Conservation (phyloP, 53 echinoderm and acorn worm genomes). For the Holothuria leucospilota region DNA sequence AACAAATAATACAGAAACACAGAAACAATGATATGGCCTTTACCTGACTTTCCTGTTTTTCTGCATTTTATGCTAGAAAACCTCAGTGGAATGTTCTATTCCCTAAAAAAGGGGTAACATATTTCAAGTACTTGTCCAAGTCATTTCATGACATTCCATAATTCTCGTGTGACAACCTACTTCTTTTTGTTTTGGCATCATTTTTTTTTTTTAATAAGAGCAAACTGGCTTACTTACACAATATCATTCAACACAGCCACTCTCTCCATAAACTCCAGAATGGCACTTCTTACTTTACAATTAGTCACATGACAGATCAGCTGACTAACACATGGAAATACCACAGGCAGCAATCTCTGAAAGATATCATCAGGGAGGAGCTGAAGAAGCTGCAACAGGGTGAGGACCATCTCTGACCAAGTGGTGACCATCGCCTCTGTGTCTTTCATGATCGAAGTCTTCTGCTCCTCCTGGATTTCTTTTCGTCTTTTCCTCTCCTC, state of each 20-base stretch:
- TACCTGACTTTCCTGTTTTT: too few relatives aligned
- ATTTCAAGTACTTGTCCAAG: too few relatives aligned
- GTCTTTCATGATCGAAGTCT: constrained; percentile 78
- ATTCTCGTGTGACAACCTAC: too few relatives aligned
- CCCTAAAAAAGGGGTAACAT: too few relatives aligned
- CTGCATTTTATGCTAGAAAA: too few relatives aligned
- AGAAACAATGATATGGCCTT: too few relatives aligned
- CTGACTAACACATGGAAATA: constrained; percentile 93
- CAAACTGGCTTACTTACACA: constrained; percentile 46
- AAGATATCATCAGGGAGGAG: constrained; percentile 86
- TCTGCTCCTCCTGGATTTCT: constrained; percentile 91
- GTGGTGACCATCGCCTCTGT: constrained; percentile 85
- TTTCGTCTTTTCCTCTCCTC: constrained; percentile 85
- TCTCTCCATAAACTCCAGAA: constrained; percentile 97
- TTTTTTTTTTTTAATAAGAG: too few relatives aligned
- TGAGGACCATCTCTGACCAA: constrained; percentile 96
- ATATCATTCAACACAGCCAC: constrained; percentile 85
- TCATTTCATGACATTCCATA: too few relatives aligned
- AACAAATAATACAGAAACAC: too few relatives aligned
- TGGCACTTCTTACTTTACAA: constrained; percentile 79
- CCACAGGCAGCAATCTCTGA: constrained; percentile 77
- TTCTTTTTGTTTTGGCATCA: too few relatives aligned
- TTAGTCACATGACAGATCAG: constrained; percentile 88
- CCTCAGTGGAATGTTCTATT: too few relatives aligned
- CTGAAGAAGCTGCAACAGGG: constrained; percentile 91